Base-by-base conservation (phyloP, 2,888 invertebrate genomes). In the Amphipyra tragopoginis region DNA sequence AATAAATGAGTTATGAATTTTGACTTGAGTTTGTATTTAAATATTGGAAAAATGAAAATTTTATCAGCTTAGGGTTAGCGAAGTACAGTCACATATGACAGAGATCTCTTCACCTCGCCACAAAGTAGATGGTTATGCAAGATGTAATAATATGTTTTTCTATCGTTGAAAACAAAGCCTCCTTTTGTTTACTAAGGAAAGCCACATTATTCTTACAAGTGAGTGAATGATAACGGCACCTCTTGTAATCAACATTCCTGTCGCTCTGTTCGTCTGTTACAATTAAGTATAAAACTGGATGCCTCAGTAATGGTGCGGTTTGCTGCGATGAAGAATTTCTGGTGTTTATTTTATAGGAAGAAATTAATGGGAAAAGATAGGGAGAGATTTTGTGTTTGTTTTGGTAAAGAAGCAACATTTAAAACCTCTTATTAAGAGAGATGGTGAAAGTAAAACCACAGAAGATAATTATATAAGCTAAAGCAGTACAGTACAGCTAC, bases 241-340 rank as follows among this genome's bases (percentile, higher is more conserved):
- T 11, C 44, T 58, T 43, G 73, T 45, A 69, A 72, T 79, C 79
- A 75, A 79, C 65, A 79, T 79, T 79, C 77, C 56, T 68, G 5
- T 34, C 55, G 8, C 47, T 8, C 60, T 60, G 50, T 61, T 55
- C 63, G 50, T 71, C 45, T 78, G 55, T 45, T 21, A 65, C 65
- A 66, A 66, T 68, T 68, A 68, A 72, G 45, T 57, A 60, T 29
- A 59, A 59, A 71, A 76, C 58, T 55, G 62, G 33, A 58, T 60
- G 47, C 47, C 47, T 7, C 5, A n/a, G 39, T 74, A 75, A 72
- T 69, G 53, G 54, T 14, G 48, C 33, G 50, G 10, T 43, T 52
- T 26, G 49, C 14, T 34, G 44, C 50, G 15, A 68, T 68, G 63
- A 47, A 54, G 69, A 62, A 71, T 71, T 57, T 42, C 56, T 56